Evolutionary conservation across 2,888 invertebrate species (phyloP), one percentile per base, ranked within the genome.

Genomic region (Charanyca ferruginea): DNA sequence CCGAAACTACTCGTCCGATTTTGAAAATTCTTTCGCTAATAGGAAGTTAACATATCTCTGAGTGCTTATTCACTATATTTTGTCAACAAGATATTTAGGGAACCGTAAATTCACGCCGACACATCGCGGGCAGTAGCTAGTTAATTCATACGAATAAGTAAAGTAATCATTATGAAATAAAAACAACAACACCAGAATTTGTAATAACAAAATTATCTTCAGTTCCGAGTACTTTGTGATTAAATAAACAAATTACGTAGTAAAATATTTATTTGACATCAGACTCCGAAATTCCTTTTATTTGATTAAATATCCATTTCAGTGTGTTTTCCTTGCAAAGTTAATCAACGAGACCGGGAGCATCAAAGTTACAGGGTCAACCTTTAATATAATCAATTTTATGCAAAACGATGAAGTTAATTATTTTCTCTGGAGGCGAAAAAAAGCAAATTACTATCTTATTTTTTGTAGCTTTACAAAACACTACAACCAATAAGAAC

Each of bases 381-480:
- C 76, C 83, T 82, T 81, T 89, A 89, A 90, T 87, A 76, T 71
- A 92, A 91, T 89, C 90, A 90, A 91, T 92, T 89, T 86, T 85
- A 91, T 91, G 91, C 85, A 89, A 91, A 91, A 83, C 79, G 85
- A 80, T 79, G 76, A 79, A 71, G 66, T 66, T 83, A 78, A 85
- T 81, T 83, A 76, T 70, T 73, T 64, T 66, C 54, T 66, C 59
- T 65, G 32, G 45, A 52, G 53, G 9, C 23, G 42, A 51, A 59
- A 54, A n/a, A 57, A 22, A 47, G 3, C 18, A 61, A 22, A 35
- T 8, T 42, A 48, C 53, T 41, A 23, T n/a, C 3, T 44, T 20
- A 38, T n/a, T 22, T 58, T 58, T 9, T 18, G n/a, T 13, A 20
- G 16, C 38, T 38, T 38, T 13, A 16, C 16, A 7, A 18, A 53